Evolutionary conservation across 1,140 invertebrate species (phyloP), one percentile per base, ranked within the genome.

Genomic region (Nasonia giraulti): DNA sequence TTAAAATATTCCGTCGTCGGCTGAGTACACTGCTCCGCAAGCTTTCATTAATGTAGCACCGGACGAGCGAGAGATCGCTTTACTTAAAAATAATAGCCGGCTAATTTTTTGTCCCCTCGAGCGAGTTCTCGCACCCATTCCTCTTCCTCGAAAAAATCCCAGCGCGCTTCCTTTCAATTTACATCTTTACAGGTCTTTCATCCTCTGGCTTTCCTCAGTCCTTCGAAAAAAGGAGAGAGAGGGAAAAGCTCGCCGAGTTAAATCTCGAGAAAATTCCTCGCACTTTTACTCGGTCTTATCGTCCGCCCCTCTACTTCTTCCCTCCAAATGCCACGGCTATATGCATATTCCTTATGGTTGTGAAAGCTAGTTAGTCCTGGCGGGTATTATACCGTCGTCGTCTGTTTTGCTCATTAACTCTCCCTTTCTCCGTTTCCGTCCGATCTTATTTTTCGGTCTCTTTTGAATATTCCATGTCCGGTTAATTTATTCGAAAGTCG

Each of bases 1-100:
- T 77, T 78, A 78, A 83, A 76, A 79, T 47, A 55, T 44, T 62
- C 17, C 23, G 14, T 7, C 12, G 8, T 2, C 12, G 50, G 10
- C 20, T 17, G 11, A 1, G 37, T 44, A 44, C 33, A 37, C 40
- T 1, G 68, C 27, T 10, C 7, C n/a, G 71, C 44, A 82, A 84
- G 73, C 74, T 73, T 75, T 85, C 86, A 88, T 89, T 87, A 88
- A 89, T 88, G 47, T 87, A 77, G 68, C 1, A 68, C 44, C 47
- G 62, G 85, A 83, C 76, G 20, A 87, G 68, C 82, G 40, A 11
- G 37, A 71, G n/a, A 31, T 62, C 44, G 77, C 33, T 68, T 86
- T 87, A 82, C 84, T 80, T 71, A 71, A 68, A 81, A 82, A 82
- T 82, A 85, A 85, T 82, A 82, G 74, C 31, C n/a, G 10, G 80